phyloP scores from a whole-genome alignment of 2,113 vertebrate species.

The Asarcornis scutulata region DNA sequence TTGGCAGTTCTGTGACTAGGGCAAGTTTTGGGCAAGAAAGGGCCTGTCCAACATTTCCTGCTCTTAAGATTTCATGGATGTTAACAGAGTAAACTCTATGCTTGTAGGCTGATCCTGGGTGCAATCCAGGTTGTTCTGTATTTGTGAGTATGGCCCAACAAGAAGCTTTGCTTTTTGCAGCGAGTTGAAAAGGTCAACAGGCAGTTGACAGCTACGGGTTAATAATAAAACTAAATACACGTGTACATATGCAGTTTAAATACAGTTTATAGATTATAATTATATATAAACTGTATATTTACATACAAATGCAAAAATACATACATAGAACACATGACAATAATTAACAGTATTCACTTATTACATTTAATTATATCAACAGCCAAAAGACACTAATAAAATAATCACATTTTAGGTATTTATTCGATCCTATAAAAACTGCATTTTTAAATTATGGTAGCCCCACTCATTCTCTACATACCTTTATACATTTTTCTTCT shows the following conservation, averaged over 20 bases:
- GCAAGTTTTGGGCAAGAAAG: fast-evolving
- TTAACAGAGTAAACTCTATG: not conserved
- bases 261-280: not conserved
- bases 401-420: not conserved
- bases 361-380: fast-evolving
- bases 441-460: not conserved
- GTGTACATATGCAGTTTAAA: not conserved
- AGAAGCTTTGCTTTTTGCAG: not conserved
- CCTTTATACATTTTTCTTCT: not conserved
- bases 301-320: not conserved
- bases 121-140: not conserved
- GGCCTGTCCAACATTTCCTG: not conserved
- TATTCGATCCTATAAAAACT: not conserved
- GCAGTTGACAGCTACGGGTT: not conserved
- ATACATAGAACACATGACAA: not conserved
- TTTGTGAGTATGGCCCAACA: not conserved
- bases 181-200: not conserved
- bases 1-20: not conserved
- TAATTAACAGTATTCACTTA: not conserved
- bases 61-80: not conserved
- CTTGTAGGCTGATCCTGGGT: not conserved
- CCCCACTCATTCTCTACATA: not conserved
- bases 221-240: not conserved
- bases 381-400: not conserved
- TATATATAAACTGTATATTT: not conserved